Evolutionary conservation across 2,888 invertebrate genomes (phyloP).

Genomic region (Drosophila anomalata): DNA sequence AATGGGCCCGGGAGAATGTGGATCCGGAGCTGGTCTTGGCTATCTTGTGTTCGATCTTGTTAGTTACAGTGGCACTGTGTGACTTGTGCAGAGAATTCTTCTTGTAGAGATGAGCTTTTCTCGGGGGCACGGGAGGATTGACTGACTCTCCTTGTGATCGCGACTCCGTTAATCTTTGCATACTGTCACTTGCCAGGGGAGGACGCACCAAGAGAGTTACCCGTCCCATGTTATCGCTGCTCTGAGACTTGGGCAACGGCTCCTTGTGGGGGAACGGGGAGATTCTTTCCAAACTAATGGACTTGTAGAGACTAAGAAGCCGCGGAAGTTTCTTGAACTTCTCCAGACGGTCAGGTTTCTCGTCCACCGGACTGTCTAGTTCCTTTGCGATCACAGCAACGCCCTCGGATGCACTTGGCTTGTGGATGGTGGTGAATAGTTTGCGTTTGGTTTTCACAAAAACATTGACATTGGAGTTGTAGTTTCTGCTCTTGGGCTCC

Average conservation of each 20-base stretch:
- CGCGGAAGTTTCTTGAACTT: slow-evolving; percentile 35
- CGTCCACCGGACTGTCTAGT: slow-evolving; percentile 41
- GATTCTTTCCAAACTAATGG: slow-evolving; percentile 73
- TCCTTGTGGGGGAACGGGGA: slow-evolving; percentile 27
- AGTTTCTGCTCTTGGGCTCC: slow-evolving; percentile 52
- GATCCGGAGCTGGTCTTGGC: slow-evolving; percentile 78
- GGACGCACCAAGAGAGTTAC: slow-evolving; percentile 51
- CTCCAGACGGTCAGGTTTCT: neutral
- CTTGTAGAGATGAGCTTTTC: slow-evolving; percentile 77
- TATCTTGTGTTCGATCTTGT: slow-evolving; percentile 80
- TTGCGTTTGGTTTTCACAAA: slow-evolving; percentile 92
- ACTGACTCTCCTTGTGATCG: slow-evolving; percentile 29
- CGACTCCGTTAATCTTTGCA: slow-evolving; percentile 63
- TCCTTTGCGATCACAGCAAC: slow-evolving; percentile 77
- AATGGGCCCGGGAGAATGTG: slow-evolving; percentile 41
- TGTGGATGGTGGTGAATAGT: slow-evolving; percentile 89
- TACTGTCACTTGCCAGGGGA: slow-evolving; percentile 81
- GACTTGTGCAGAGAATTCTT: slow-evolving; percentile 81
- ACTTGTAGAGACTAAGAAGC: slow-evolving; percentile 59
- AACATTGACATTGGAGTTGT: slow-evolving; percentile 85
- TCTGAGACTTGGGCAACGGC: slow-evolving; percentile 67
- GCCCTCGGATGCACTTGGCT: slow-evolving; percentile 73
- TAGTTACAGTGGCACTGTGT: slow-evolving; percentile 63
- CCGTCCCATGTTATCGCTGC: slow-evolving; percentile 55
- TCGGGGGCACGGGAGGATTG: slow-evolving; percentile 57